Base-by-base conservation (phyloP, 1,140 invertebrate species). In the Oreohelix idahoensis region DNA sequence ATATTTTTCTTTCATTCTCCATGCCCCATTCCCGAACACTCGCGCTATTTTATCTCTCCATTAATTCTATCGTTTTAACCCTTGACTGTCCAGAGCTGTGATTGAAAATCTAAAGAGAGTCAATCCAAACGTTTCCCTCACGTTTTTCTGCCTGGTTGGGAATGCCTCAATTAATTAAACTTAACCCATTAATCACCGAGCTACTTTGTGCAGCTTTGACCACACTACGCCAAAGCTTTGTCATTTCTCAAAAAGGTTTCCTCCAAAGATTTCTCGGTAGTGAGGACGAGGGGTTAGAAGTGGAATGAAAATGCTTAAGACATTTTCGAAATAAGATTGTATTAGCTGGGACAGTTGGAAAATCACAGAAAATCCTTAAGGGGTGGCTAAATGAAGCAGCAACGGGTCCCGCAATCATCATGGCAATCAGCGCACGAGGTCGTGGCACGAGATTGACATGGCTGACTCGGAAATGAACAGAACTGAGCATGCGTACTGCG, bases 401-500 rank as follows among this genome's bases (percentile, higher is more conserved):
- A 66, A 17, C 58, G 29, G 45, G 45, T 32, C 45, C 26, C 51
- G 77, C 77, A 79, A 79, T 58, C 77, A 69, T 39, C 36, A 17
- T 69, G 58, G 77, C 77, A 79, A 79, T 79, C 77, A 79, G 32
- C 15, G 58, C 63, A 39, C 77, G 58, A 71, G 69, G 79, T 81
- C 79, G 17, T 81, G 69, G 69, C 79, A 81, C 45, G 36, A 71
- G 79, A 81, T 71, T 81, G 79, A 81, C 79, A 81, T 71, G 79
- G 69, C 63, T 66, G 79, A 81, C 79, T 71, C 79, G 79, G 79
- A 81, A 81, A 81, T 81, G 79, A 81, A 81, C 79, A 81, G 79
- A 70, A 70, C 79, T 81, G 79, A 81, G 79, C 79, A 81, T 81
- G 79, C 79, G 79, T 81, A 81, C 36, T 45, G 23, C 79, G 35